These are phyloP conservation scores for Phasianus colchicus DNA, from an alignment of 2,113 vertebrate genomes.

Conservation along the genomic window DNA sequence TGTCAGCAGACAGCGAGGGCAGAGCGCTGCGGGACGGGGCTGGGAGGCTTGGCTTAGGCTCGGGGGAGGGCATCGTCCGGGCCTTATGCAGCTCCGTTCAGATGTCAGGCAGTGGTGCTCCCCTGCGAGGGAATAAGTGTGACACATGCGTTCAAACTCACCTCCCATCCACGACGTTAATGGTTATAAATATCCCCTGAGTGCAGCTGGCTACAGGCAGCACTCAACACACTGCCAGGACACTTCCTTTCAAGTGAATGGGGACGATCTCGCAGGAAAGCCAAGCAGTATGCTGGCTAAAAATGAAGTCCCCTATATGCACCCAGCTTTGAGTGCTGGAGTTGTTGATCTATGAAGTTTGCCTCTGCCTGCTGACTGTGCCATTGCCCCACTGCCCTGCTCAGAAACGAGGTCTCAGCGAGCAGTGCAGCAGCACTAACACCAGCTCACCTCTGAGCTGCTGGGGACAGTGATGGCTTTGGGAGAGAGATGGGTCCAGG, in stretches of 20 bases:
- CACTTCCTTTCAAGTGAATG: not conserved
- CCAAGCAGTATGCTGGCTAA: not conserved
- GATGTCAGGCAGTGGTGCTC: not conserved
- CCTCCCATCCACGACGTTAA: not conserved
- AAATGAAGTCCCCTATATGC: not conserved
- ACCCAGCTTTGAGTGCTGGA: not conserved
- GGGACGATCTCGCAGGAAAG: not conserved
- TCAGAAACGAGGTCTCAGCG: not conserved
- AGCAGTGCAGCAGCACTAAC: not conserved
- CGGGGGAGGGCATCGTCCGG: not conserved
- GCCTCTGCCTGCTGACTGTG: not conserved
- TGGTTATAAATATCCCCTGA: not conserved
- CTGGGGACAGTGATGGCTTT: not conserved
- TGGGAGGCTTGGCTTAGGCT: not conserved
- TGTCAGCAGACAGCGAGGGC: not conserved
- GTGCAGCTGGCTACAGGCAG: not conserved
- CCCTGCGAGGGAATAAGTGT: not conserved
- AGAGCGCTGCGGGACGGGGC: not conserved
- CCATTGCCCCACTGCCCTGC: fast-evolving
- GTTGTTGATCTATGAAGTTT: not conserved
- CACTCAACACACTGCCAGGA: not conserved
- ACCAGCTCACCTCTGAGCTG: not conserved
- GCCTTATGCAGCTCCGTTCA: not conserved
- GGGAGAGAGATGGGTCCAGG: not conserved
- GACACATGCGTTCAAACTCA: not conserved